These are phyloP conservation scores for Hormiphora californensis DNA, from an alignment of 37 sponge, comb jelly and placozoan species.

Conservation along the genomic window DNA sequence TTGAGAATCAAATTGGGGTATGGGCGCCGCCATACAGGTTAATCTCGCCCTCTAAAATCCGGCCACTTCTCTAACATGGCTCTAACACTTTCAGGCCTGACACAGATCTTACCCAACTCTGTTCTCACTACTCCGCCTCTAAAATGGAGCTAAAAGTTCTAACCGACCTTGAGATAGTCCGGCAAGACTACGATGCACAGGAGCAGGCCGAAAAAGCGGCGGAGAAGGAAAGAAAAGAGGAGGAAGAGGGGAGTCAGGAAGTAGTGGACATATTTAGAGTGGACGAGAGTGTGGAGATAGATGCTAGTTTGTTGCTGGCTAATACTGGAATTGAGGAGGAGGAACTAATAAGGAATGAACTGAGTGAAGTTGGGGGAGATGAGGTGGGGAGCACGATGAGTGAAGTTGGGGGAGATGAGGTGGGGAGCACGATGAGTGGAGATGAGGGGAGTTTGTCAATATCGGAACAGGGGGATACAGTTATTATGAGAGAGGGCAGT, in stretches of 20 bases:
- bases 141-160: not conserved
- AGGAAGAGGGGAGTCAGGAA: not conserved
- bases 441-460: not conserved
- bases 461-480: not conserved
- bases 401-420: not conserved
- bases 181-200: not conserved
- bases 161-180: conserved; percentile 40
- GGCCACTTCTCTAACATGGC: too few relatives aligned
- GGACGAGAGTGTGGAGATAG: not conserved
- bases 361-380: not conserved
- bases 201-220: not conserved
- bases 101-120: not conserved
- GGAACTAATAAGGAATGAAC: too few relatives aligned
- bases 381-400: not conserved
- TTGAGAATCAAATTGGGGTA: too few relatives aligned
- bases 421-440: not conserved
- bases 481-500: not conserved
- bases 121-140: not conserved
- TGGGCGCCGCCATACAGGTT: too few relatives aligned
- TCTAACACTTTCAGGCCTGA: not conserved
- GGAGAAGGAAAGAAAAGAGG: not conserved
- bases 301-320: not conserved
- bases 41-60: too few relatives aligned
- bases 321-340: not conserved
- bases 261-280: not conserved